These are phyloP conservation scores for Argyresthia goedartella DNA, from an alignment of 2,888 invertebrate genomes.

Conservation along the genomic window DNA sequence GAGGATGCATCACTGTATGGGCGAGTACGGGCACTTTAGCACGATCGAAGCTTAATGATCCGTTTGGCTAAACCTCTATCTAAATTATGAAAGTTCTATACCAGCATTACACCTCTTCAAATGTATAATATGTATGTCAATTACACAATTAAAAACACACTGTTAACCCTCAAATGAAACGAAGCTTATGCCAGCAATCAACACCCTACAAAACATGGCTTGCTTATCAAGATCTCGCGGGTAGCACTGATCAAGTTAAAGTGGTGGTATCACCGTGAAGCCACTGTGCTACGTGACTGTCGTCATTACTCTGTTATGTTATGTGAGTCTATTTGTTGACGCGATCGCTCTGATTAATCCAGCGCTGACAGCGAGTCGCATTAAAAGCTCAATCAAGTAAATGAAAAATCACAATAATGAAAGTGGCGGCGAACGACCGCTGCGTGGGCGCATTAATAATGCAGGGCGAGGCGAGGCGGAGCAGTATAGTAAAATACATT, in stretches of 20 bases:
- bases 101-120: no score
- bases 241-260: not conserved
- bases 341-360: constrained; percentile 59
- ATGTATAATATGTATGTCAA: no score
- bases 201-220: not conserved
- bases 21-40: no score
- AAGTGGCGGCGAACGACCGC: constrained; percentile 45
- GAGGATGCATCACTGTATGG: no score
- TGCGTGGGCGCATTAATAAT: constrained; percentile 71
- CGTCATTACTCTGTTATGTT: constrained; percentile 56
- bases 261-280: not conserved
- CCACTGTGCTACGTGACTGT: constrained; percentile 46
- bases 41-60: no score
- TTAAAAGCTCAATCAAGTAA: constrained; percentile 71
- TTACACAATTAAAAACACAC: constrained; percentile 4
- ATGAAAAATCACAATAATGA: constrained; percentile 70
- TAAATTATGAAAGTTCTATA: no score
- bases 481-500: no score
- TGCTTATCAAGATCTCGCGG: constrained; percentile 13
- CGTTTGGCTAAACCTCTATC: no score
- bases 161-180: not conserved
- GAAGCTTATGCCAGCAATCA: not conserved
- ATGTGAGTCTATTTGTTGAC: constrained; percentile 40
- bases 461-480: no score
- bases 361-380: constrained; percentile 60